Percentiles rank a stretch among this genome's conserved stretches.
Conservation (phyloP, 2,113 vertebrate genomes). For the Chaenocephalus aceratus region DNA sequence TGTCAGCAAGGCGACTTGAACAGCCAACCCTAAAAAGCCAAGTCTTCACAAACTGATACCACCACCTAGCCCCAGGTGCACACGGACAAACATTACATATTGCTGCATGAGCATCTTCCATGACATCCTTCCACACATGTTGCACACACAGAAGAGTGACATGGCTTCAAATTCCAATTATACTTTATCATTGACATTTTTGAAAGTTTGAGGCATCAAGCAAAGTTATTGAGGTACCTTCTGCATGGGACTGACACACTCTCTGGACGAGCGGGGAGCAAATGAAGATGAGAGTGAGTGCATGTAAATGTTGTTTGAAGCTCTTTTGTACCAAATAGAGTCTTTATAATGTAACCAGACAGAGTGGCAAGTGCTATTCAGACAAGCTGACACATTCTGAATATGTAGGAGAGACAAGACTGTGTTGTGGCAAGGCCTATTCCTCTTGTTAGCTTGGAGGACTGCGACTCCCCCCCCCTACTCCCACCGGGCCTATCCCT, state of each 20-base stretch:
- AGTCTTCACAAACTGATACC: no score
- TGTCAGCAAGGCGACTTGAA: no score
- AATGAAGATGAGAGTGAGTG: neutral
- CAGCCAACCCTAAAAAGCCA: no score
- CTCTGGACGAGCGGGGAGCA: neutral
- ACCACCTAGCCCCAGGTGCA: no score
- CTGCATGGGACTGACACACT: neutral
- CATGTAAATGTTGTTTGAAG: conserved; percentile 42
- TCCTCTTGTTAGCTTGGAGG: conserved; percentile 30
- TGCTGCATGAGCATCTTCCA: neutral
- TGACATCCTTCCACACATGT: no score
- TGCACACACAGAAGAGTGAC: no score
- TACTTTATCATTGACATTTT: neutral
- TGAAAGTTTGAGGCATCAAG: neutral
- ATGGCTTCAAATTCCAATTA: no score
- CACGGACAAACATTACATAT: neutral
- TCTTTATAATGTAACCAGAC: conserved; percentile 54
- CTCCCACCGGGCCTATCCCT: conserved; percentile 2
- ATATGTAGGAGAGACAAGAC: conserved; percentile 60
- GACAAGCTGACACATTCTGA: conserved; percentile 46
- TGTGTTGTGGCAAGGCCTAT: conserved; percentile 39
- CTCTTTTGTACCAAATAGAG: conserved; percentile 43
- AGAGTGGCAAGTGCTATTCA: conserved; percentile 67
- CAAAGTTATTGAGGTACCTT: neutral
- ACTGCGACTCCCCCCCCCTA: neutral